phyloP scores from a whole-genome alignment of 2,113 vertebrate species.

The Propithecus coquereli region DNA sequence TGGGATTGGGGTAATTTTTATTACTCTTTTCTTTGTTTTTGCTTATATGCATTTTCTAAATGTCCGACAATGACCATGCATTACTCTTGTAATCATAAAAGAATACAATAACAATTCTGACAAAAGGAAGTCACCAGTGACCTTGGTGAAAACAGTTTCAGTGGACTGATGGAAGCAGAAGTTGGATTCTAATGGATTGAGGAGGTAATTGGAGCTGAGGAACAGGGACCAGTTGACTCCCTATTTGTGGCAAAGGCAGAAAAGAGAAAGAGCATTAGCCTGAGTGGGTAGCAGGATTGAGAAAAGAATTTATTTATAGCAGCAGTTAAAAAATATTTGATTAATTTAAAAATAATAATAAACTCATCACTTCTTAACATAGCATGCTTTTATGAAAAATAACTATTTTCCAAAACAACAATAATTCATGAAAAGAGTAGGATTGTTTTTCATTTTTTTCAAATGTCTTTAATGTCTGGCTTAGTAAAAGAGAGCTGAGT shows the following conservation, averaged over 20 bases:
- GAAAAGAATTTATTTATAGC: not conserved
- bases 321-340: not conserved
- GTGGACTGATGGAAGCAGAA: not conserved
- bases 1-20: not conserved
- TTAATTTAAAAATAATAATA: not conserved
- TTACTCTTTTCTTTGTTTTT: conserved; percentile 9
- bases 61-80: not conserved
- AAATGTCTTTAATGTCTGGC: not conserved
- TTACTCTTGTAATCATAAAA: conserved; percentile 12
- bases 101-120: not conserved
- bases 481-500: not conserved
- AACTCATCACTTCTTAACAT: not conserved
- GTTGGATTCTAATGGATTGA: not conserved
- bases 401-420: conserved; percentile 1
- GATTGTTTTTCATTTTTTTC: conserved; percentile 3
- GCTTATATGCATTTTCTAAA: not conserved
- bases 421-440: conserved; percentile 1
- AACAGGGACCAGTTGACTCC: not conserved
- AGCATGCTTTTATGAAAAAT: not conserved
- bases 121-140: not conserved
- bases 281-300: not conserved
- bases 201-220: not conserved
- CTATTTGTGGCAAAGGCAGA: not conserved
- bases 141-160: not conserved
- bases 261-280: not conserved